Base-by-base conservation (phyloP, 1,140 invertebrate species). In the Drosophila paulistorum region DNA sequence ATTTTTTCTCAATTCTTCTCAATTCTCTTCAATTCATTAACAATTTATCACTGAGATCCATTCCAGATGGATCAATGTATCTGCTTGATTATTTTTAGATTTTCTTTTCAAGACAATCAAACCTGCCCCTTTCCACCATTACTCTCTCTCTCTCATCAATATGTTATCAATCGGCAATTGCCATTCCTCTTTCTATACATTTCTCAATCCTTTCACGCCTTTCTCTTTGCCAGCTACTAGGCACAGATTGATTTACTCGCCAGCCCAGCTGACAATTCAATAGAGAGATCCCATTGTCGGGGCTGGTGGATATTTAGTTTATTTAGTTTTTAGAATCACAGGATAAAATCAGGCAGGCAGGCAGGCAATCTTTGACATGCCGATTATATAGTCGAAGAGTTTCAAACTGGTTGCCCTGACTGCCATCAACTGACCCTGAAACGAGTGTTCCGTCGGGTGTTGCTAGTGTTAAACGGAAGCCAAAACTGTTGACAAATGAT, bases 401-500 rank as follows among this genome's bases (percentile, higher is more conserved):
- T 58, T 51, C 7, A 59, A 42, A 30, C 60, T 63, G 61, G 61
- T 14, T 30, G 48, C 33, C 11, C 69, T 87, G 83, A 26, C 23
- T 26, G 23, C 23, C 23, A 4, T 26, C 23, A 26, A 26, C 3
- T 26, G 23, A 87, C 83, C 83, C 83, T 87, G 83, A 77, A 76
- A 37, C 58, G 57, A 54, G 23, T 5, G 14, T 13, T 13, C 10
- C 42, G 42, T 17, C 48, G 64, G 64, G 30, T 45, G 54, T 67
- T 23, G 17, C 45, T 60, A 41, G 68, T 30, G 30, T 71, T 37
- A 79, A 89, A 89, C 84, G 85, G 84, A 89, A 89, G 84, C 84
- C 85, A 57, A 84, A 84, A 79, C 74, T 81, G 84, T 90, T 89
- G 84, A 89, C 85, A 89, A 89, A 89, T 89, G 84, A 89, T 89